Evolutionary conservation across 2,888 invertebrate species (phyloP).

Genomic region (Anodontia alba): DNA sequence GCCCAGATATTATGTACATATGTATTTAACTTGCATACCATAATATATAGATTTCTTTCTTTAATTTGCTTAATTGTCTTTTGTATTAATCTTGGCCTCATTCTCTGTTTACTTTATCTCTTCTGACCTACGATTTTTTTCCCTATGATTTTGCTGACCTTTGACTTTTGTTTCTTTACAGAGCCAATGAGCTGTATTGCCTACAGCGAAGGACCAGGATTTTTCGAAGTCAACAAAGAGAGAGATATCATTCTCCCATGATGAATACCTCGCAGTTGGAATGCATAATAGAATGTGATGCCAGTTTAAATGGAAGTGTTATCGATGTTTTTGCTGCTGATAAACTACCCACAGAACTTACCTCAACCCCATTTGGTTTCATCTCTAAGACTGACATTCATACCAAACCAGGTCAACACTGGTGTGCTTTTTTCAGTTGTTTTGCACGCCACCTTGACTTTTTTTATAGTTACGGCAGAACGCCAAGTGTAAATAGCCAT

Average conservation of each 20-base stretch:
- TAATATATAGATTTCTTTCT: neutral
- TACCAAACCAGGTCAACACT: conserved; percentile 25
- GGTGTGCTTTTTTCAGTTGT: conserved; percentile 32
- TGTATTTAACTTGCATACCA: neutral
- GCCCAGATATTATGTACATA: neutral
- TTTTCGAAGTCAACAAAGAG: conserved; percentile 26
- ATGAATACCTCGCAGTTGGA: conserved; percentile 30
- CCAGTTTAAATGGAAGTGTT: neutral
- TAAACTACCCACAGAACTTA: neutral
- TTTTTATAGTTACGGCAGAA: conserved; percentile 35
- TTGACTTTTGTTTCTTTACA: conserved; percentile 32
- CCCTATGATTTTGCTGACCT: too few species aligned
- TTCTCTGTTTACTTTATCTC: neutral
- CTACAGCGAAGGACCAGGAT: conserved; percentile 26
- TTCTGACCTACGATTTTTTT: neutral
- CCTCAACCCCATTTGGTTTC: conserved; percentile 20
- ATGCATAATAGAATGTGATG: conserved; percentile 30
- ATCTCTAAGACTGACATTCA: conserved; percentile 28
- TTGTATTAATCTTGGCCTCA: neutral
- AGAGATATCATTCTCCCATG: conserved; percentile 22
- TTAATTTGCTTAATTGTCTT: neutral
- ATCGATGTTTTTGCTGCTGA: conserved; percentile 24
- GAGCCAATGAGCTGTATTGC: conserved; percentile 53
- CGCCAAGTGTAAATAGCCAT: conserved; percentile 21
- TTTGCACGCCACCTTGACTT: conserved; percentile 21